Evolutionary conservation across 2,888 invertebrate species (phyloP).

Genomic region (Dryobota labecula): DNA sequence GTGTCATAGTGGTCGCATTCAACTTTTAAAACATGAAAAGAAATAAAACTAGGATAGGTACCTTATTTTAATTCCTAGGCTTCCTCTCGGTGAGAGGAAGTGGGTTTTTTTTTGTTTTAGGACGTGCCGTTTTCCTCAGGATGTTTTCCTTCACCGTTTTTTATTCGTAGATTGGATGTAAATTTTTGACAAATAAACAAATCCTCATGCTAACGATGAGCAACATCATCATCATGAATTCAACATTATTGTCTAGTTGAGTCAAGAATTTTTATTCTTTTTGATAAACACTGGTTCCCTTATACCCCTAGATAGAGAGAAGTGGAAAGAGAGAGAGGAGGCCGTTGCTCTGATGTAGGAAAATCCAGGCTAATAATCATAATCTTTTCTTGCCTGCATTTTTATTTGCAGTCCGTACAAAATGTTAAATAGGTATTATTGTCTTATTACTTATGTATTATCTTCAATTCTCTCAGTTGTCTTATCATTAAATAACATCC

Average conservation of each 20-base stretch:
- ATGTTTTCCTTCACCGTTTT: no score
- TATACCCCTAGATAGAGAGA: neutral
- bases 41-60: neutral
- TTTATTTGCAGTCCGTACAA: neutral
- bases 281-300: neutral
- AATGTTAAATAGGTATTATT: conserved; percentile 1
- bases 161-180: neutral
- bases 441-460: neutral
- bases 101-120: no score
- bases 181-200: neutral
- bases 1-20: neutral
- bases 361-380: neutral
- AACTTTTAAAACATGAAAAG: neutral
- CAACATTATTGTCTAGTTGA: neutral
- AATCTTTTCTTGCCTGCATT: neutral
- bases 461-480: neutral
- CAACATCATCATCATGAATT: neutral
- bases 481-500: neutral
- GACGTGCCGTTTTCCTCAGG: no score
- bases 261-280: neutral
- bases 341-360: neutral
- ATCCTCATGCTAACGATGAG: neutral
- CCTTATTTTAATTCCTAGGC: no score
- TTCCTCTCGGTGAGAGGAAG: no score
- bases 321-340: neutral